Evolutionary conservation across 2,888 invertebrate genomes (phyloP).

Genomic region (Petrolisthes manimaculis): DNA sequence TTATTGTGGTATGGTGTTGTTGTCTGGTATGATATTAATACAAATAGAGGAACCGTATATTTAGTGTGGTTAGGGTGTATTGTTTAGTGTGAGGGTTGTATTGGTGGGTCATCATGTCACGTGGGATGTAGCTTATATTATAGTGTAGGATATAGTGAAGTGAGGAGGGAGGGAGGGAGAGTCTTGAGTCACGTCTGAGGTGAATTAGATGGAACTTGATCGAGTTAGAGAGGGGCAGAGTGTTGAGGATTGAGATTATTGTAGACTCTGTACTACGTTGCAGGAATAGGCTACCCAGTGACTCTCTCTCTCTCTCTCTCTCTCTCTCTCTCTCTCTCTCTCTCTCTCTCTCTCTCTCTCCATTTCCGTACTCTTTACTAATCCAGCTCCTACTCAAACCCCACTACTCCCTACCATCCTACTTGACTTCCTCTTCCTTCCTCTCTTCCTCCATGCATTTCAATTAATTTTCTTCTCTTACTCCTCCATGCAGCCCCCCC

Average conservation of each 20-base stretch:
- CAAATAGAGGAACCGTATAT: background rate
- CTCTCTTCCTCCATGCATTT: background rate
- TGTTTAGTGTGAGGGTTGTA: background rate
- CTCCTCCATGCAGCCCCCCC: no score
- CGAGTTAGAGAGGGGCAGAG: background rate
- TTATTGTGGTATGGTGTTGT: background rate
- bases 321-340: background rate
- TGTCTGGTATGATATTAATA: background rate
- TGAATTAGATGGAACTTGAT: background rate
- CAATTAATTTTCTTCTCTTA: background rate
- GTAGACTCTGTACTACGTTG: no score
- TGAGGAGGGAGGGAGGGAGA: background rate
- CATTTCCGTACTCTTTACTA: no score
- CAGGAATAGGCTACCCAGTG: no score
- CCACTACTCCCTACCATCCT: background rate
- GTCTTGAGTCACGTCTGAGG: background rate
- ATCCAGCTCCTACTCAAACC: background rate
- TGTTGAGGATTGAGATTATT: no score
- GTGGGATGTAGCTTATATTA: background rate
- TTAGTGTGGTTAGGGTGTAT: background rate
- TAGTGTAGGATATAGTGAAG: background rate
- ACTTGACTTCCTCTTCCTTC: background rate
- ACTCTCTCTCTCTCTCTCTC: conserved; percentile 13
- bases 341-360: background rate
- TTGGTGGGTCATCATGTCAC: background rate